These are phyloP conservation scores for Sesia bembeciformis DNA, from an alignment of 2,888 invertebrate genomes.

Conservation along the genomic window DNA sequence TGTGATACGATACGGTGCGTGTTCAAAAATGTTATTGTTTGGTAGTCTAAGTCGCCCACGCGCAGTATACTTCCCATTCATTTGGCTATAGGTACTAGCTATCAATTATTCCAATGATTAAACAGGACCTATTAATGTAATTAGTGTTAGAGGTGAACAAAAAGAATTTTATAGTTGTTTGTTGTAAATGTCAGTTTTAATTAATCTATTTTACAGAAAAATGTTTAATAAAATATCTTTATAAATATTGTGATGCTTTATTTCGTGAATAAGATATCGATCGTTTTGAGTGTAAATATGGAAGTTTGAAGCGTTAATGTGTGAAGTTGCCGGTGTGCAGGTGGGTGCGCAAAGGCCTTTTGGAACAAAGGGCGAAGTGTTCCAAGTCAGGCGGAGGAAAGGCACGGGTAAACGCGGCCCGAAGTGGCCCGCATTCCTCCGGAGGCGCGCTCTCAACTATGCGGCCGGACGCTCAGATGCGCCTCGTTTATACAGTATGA, in stretches of 20 bases:
- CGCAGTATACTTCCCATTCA: conserved; percentile 22
- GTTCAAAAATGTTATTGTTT: conserved; percentile 48
- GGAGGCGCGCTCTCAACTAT: conserved; percentile 36
- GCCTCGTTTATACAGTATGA: conserved; percentile 6
- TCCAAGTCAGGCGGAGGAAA: conserved; percentile 25
- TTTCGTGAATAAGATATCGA: conserved; percentile 13
- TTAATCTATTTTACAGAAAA: conserved; percentile 72
- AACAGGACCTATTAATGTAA: conserved; percentile 60
- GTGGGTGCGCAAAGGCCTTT: conserved; percentile 7
- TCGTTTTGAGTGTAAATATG: not conserved
- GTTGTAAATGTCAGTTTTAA: conserved; percentile 73
- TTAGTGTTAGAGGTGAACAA: conserved; percentile 58
- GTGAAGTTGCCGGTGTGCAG: conserved; percentile 14
- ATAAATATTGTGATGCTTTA: conserved; percentile 44
- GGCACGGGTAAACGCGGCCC: conserved; percentile 21
- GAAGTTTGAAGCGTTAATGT: conserved; percentile 15
- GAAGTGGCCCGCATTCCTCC: conserved; percentile 34
- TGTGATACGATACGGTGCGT: conserved; percentile 57
- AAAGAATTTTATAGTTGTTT: conserved; percentile 73
- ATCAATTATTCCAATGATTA: conserved; percentile 39
- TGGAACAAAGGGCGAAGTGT: conserved; percentile 16
- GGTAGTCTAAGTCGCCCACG: conserved; percentile 17
- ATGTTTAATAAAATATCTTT: conserved; percentile 74
- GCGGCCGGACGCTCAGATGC: conserved; percentile 18
- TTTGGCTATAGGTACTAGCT: conserved; percentile 29